Evolutionary conservation across 2,113 vertebrate species (phyloP).

Genomic region (Xyliphius kryptos): DNA sequence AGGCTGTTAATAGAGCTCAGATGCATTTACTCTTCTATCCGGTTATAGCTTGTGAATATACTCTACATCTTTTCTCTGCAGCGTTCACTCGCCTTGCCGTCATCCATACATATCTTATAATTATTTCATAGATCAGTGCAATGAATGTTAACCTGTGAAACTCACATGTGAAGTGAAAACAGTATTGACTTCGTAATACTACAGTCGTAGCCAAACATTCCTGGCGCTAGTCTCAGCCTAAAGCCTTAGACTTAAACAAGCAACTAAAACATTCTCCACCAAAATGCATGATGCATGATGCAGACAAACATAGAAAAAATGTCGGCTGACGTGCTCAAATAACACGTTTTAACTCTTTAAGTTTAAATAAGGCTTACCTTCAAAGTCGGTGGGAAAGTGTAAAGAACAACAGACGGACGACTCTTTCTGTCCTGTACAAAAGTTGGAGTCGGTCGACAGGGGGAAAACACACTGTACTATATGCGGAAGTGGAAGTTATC

Average conservation of each 20-base stretch:
- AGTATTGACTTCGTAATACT: too few species aligned
- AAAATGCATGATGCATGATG: not conserved
- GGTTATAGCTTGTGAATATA: too few species aligned
- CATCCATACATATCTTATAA: too few species aligned
- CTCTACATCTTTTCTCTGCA: too few species aligned
- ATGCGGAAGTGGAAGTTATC: slow-evolving; percentile 63
- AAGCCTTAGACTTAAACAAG: not conserved
- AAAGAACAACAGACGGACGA: slow-evolving; percentile 47
- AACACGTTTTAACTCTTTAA: not conserved
- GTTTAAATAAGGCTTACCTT: slow-evolving; percentile 53
- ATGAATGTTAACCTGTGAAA: too few species aligned
- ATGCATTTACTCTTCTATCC: too few species aligned
- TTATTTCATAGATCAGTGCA: too few species aligned
- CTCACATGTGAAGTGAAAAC: too few species aligned
- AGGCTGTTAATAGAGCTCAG: too few species aligned
- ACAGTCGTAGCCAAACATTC: not conserved
- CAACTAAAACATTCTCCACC: not conserved
- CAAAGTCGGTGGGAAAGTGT: slow-evolving; percentile 37
- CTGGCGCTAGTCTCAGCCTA: slow-evolving; percentile 1
- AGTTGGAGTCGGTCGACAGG: slow-evolving; percentile 56
- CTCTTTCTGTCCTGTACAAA: slow-evolving; percentile 59
- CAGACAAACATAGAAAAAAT: not conserved
- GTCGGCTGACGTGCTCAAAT: not conserved
- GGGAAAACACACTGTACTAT: slow-evolving; percentile 56
- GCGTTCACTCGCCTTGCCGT: too few species aligned